Percentiles rank a stretch among this genome's conserved stretches.
Evolutionary conservation across 1,140 invertebrate species (phyloP).

Genomic region (Heliconius nattereri): DNA sequence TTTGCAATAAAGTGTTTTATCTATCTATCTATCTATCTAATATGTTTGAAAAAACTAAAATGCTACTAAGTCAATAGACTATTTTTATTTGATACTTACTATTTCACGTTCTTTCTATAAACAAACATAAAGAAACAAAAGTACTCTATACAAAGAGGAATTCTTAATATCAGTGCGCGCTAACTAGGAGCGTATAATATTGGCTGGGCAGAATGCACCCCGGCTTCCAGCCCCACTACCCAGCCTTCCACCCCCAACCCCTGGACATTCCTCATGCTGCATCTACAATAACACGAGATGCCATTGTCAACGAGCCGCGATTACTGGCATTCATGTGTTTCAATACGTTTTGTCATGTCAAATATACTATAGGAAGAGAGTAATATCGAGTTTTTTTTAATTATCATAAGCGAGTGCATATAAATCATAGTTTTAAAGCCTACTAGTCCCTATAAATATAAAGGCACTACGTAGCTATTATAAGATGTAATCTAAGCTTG

Average conservation of each 20-base stretch:
- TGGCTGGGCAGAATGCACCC: constrained; percentile 58
- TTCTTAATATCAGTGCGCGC: constrained; percentile 80
- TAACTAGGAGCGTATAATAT: constrained; percentile 79
- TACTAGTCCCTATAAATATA: too few relatives aligned
- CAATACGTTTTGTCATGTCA: constrained; percentile 1
- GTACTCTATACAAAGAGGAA: constrained; percentile 66
- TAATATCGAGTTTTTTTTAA: neutral
- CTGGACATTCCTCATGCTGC: constrained; percentile 36
- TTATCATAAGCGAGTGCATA: neutral
- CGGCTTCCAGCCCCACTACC: constrained; percentile 33
- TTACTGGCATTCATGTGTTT: constrained; percentile 23
- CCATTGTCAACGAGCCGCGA: constrained; percentile 27
- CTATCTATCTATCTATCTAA: too few relatives aligned
- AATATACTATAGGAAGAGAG: neutral
- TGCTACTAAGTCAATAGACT: too few relatives aligned
- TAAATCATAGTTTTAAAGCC: too few relatives aligned
- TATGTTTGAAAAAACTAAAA: too few relatives aligned
- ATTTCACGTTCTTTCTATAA: neutral
- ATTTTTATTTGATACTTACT: too few relatives aligned
- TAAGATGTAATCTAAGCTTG: too few relatives aligned
- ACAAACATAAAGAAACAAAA: constrained; percentile 16
- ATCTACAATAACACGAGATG: constrained; percentile 35
- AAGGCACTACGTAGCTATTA: too few relatives aligned
- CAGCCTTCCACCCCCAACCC: constrained; percentile 13
- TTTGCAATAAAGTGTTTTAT: too few relatives aligned